phyloP scores from a whole-genome alignment of 2,113 vertebrate species.

The Malurus cyaneus region DNA sequence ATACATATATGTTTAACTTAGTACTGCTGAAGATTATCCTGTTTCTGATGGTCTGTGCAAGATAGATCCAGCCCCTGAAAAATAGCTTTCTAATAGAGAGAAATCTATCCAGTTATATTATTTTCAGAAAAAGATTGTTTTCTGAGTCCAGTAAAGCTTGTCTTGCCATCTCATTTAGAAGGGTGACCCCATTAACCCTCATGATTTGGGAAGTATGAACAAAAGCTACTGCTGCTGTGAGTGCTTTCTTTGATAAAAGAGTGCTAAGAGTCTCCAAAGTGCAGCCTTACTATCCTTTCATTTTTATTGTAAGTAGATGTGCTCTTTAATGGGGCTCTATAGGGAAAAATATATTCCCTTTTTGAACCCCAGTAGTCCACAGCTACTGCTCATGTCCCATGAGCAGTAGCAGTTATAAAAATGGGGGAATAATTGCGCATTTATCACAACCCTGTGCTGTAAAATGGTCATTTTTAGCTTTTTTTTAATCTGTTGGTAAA shows the following conservation, averaged over 20 bases:
- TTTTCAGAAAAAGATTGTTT: neutral
- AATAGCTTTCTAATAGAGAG: neutral
- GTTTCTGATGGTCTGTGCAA: neutral
- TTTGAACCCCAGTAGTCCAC: neutral
- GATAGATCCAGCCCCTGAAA: neutral
- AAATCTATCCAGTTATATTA: neutral
- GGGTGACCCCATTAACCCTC: neutral
- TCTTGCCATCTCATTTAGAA: neutral
- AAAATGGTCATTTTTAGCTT: neutral
- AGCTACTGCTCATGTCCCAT: neutral
- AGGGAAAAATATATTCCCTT: neutral
- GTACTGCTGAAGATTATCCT: neutral
- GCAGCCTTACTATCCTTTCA: neutral
- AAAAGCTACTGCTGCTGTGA: neutral
- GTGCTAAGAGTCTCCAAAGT: neutral
- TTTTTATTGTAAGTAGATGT: neutral
- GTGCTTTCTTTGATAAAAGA: neutral
- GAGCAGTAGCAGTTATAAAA: neutral
- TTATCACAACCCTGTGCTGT: neutral
- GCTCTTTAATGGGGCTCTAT: neutral
- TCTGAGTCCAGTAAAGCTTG: neutral
- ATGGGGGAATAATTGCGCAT: neutral
- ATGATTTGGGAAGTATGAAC: neutral
- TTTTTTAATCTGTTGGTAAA: neutral
- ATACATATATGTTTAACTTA: neutral